Conservation (phyloP, 1,140 invertebrate genomes). For the Drosophila navojoa region DNA sequence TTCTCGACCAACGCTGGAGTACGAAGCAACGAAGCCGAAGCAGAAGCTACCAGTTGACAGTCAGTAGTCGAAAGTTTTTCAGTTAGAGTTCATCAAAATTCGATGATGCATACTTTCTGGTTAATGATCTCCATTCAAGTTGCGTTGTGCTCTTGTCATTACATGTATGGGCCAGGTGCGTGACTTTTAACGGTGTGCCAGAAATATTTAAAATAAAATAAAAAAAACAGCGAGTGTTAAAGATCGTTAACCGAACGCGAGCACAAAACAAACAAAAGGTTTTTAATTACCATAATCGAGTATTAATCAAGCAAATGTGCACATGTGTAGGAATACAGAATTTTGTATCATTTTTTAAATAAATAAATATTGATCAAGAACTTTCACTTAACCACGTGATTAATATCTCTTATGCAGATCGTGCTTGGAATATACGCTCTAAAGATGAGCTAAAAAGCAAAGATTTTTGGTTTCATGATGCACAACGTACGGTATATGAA, state of each 20-base stretch:
- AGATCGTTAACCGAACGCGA: constrained; percentile 37
- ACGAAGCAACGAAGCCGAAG: background rate
- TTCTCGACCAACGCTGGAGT: constrained; percentile 31
- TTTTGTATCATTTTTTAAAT: background rate
- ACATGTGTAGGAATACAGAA: background rate
- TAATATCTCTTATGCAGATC: constrained; percentile 32
- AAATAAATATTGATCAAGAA: constrained; percentile 17
- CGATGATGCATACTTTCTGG: constrained; percentile 60
- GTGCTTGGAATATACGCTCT: constrained; percentile 49
- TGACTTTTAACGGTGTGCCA: constrained; percentile 48
- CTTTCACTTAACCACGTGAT: constrained; percentile 6
- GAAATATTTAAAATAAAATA: constrained; percentile 16
- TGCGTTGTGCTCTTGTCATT: constrained; percentile 59
- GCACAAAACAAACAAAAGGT: constrained; percentile 51
- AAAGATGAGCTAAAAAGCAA: constrained; percentile 52
- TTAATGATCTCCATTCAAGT: constrained; percentile 54
- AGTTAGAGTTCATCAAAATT: constrained; percentile 47
- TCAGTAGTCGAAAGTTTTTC: constrained; percentile 51
- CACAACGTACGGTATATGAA: constrained; percentile 58
- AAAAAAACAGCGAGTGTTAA: constrained; percentile 30
- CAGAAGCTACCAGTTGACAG: no score
- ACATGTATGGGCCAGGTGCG: constrained; percentile 76
- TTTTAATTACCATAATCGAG: constrained; percentile 56
- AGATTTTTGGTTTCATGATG: constrained; percentile 74
- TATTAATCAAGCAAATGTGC: constrained; percentile 54